Conservation (phyloP, 2,888 invertebrate species). For the Conomelus anceps region DNA sequence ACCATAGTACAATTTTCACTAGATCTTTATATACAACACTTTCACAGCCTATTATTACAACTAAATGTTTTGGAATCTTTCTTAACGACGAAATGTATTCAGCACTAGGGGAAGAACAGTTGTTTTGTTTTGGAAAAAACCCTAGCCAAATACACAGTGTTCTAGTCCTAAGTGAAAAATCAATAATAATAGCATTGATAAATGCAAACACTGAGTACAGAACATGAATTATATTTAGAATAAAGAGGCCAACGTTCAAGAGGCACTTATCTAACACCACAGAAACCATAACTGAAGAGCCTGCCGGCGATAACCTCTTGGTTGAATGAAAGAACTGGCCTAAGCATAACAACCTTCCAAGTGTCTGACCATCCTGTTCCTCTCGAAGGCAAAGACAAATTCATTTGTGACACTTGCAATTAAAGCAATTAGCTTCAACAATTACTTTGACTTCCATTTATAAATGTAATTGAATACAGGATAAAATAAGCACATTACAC, state of each 20-base stretch:
- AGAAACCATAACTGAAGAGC: neutral
- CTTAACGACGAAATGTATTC: neutral
- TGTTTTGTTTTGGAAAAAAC: neutral
- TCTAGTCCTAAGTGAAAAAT: neutral
- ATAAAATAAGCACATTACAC: neutral
- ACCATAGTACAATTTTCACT: neutral
- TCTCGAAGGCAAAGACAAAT: neutral
- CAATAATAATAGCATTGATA: neutral
- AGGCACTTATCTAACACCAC: neutral
- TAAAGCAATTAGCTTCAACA: neutral
- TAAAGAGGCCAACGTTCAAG: neutral
- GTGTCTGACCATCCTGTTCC: neutral
- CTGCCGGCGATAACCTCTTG: neutral
- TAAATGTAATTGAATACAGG: neutral
- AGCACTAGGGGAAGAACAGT: neutral
- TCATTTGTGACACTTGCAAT: neutral
- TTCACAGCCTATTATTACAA: neutral
- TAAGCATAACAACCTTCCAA: neutral
- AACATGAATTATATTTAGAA: neutral
- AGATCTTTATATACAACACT: neutral
- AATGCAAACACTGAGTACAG: neutral
- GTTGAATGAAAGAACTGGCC: neutral
- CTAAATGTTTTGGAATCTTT: slow-evolving; percentile 8
- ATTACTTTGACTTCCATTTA: neutral
- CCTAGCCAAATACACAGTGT: neutral